Conservation (phyloP, 2,797 vertebrate genomes). For the Rhinichthys osculus region DNA sequence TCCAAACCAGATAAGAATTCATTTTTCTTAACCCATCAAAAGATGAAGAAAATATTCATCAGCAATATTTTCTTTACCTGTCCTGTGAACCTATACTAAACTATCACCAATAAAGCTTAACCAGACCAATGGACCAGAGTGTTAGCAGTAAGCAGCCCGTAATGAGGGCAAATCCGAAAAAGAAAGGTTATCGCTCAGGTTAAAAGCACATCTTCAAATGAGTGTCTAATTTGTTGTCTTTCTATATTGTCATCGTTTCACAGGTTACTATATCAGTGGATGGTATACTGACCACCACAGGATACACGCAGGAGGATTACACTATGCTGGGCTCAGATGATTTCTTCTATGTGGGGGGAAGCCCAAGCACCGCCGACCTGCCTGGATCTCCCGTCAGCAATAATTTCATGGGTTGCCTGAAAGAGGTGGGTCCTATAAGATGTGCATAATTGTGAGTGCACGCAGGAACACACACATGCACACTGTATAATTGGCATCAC, state of each 20-base stretch:
- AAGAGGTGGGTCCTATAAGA: slow-evolving; percentile 86
- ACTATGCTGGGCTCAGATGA: slow-evolving; percentile 99
- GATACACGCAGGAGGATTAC: slow-evolving; percentile 99
- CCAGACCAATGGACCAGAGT: slow-evolving; percentile 70
- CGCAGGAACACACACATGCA: not conserved
- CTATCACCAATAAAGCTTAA: slow-evolving; percentile 75
- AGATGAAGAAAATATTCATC: slow-evolving; percentile 87
- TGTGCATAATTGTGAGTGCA: not conserved
- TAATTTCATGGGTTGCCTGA: slow-evolving; percentile 99
- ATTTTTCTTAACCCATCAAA: slow-evolving; percentile 86
- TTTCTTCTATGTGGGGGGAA: slow-evolving; percentile 99
- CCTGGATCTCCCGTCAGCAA: slow-evolving; percentile 99
- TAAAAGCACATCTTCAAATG: slow-evolving; percentile 41
- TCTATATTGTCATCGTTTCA: slow-evolving; percentile 89
- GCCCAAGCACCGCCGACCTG: slow-evolving; percentile 97
- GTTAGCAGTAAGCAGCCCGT: slow-evolving; percentile 48
- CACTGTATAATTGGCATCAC: not conserved
- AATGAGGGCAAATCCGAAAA: slow-evolving; percentile 42
- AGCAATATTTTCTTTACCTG: slow-evolving; percentile 86
- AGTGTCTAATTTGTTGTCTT: slow-evolving; percentile 80
- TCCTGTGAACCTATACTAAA: slow-evolving; percentile 78
- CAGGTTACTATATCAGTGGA: slow-evolving; percentile 99
- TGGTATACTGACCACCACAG: slow-evolving; percentile 98
- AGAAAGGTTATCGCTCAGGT: slow-evolving; percentile 49
- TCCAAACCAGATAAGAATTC: slow-evolving; percentile 78